A percentile compares a stretch with the other conserved stretches of the same genome.
These are phyloP conservation scores for Antigone vipio DNA, from an alignment of 2,113 vertebrate genomes.

Conservation along the genomic window DNA sequence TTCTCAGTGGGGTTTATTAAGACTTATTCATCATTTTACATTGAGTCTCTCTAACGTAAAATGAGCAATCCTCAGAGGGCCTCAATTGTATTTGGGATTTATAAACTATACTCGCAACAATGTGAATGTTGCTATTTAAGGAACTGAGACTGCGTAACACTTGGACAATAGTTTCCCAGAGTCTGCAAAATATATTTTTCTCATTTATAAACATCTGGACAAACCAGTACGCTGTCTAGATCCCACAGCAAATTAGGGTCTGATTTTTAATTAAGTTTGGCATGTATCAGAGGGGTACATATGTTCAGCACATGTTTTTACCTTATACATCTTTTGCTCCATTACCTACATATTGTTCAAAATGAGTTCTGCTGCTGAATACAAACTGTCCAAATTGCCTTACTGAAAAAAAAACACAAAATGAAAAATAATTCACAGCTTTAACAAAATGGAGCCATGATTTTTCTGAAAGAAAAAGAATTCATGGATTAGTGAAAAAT, in stretches of 20 bases:
- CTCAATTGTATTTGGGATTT: background rate
- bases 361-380: slow-evolving; percentile 24
- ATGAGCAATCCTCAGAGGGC: background rate
- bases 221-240: background rate
- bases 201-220: slow-evolving; percentile 46
- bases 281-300: slow-evolving; percentile 47
- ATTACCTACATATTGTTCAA: slow-evolving; percentile 37
- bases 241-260: slow-evolving; percentile 34
- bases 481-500: background rate
- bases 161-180: slow-evolving; percentile 23
- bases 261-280: slow-evolving; percentile 67
- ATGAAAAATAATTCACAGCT: background rate
- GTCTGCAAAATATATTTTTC: slow-evolving; percentile 32
- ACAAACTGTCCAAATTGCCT: background rate
- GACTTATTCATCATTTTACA: background rate
- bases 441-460: background rate
- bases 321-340: slow-evolving; percentile 43
- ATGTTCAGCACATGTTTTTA: slow-evolving; percentile 68
- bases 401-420: background rate
- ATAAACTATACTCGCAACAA: background rate
- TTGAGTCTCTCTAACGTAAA: background rate
- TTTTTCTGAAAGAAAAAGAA: background rate
- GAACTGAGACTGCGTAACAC: background rate
- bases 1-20: background rate
- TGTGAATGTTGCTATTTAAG: slow-evolving; percentile 9